phyloP scores from a whole-genome alignment of 1,140 invertebrate genomes.

The Brachionus asplanchnoidis region DNA sequence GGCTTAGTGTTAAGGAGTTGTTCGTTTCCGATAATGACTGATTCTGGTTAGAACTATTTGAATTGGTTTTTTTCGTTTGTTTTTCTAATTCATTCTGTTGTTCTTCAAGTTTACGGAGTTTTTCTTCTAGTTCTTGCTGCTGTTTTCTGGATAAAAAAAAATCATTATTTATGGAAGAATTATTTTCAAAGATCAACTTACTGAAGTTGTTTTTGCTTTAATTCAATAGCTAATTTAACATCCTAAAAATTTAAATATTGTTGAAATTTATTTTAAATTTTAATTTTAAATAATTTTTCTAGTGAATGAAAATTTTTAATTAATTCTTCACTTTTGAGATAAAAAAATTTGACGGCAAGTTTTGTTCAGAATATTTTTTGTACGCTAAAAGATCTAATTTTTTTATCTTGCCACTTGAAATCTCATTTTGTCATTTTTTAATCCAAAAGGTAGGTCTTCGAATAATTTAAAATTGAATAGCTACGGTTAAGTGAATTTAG shows the following conservation, averaged over 20 bases:
- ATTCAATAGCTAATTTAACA: constrained; percentile 25
- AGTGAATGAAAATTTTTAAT: background rate
- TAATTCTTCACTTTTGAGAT: too few relatives aligned
- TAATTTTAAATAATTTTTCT: background rate
- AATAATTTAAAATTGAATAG: too few relatives aligned
- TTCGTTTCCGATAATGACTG: background rate
- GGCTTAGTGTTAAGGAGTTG: background rate
- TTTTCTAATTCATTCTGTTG: constrained; percentile 5
- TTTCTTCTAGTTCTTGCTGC: constrained; percentile 28
- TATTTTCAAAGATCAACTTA: background rate
- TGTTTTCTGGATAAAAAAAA: background rate
- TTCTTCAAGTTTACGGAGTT: constrained; percentile 26
- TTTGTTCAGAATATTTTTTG: too few relatives aligned
- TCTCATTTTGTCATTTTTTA: too few relatives aligned
- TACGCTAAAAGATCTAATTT: too few relatives aligned
- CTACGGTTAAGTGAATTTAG: too few relatives aligned
- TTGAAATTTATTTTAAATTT: background rate
- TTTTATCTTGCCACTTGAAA: too few relatives aligned
- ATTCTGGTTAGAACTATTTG: background rate
- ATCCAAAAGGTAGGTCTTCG: too few relatives aligned
- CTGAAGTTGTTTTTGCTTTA: constrained; percentile 9
- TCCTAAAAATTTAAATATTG: background rate
- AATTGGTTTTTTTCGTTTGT: background rate
- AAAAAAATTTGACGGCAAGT: too few relatives aligned
- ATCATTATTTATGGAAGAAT: background rate